Evolutionary conservation across 92 coral and sea anemone species (phyloP), one percentile per base, ranked within the genome.

Genomic region (Zoanthus sociatus): DNA sequence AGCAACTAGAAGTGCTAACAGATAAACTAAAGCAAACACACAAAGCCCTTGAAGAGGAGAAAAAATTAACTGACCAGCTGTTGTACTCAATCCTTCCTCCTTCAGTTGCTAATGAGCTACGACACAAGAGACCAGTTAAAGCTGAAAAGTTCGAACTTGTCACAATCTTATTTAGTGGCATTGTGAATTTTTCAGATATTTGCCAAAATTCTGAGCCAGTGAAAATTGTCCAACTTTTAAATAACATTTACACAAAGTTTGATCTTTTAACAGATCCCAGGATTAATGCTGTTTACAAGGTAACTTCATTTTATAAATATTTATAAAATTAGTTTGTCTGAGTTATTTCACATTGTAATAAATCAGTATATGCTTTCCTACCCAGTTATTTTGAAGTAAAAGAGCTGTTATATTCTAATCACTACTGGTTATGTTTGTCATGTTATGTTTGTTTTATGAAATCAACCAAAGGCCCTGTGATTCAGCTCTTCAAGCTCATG

Each of bases 131-230:
- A 71, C 95, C 96, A 12, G 92, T 93, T 56, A 90, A 94, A 73
- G 96, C 98, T 37, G 96, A 95, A 82, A 95, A 93, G 71, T 95
- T 92, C 83, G 98, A 95, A 82, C 87, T 93, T 93, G 98, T 95
- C 11, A 93, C 98, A 77, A 53, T 95, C 55, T 83, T 95, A 45
- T 95, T 95, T 78, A 95, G 96, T 79, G 96, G 96, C 45, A 92
- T 95, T 70, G 98, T 95, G 31, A 91, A 94, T 71, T 95, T 95
- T 90, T 89, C 92, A 69, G 87, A 78, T 66, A 88, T 95, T 78
- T 95, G 98, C 86, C 87, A 92, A 87, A 87, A 94, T 73, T 88
- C 94, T 11, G 68, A 92, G 64, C 98, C 96, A 33, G 86, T 93
- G 90, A 94, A 95, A 83, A 95, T 95, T 83, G 96, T 95, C 20